Conservation (phyloP, 1,140 invertebrate species). For the Odontomachus brunneus region DNA sequence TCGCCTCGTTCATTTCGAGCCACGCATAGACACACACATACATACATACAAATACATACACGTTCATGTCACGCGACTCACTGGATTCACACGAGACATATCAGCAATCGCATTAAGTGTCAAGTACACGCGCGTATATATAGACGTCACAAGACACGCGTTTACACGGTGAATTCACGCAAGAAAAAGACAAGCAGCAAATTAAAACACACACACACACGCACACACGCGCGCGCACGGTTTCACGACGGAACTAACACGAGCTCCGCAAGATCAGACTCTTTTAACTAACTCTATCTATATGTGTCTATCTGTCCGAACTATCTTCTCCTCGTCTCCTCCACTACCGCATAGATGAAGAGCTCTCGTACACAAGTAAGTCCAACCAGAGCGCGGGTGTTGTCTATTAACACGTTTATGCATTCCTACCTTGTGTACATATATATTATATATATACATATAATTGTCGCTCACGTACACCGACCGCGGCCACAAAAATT, state of each 20-base stretch:
- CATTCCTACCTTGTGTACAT: conserved; percentile 45
- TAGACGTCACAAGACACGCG: conserved; percentile 17
- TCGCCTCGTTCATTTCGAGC: conserved; percentile 46
- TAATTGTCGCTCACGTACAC: conserved; percentile 27
- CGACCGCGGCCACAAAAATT: conserved; percentile 36
- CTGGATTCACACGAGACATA: not conserved
- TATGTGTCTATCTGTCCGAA: conserved; percentile 84
- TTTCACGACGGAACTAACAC: conserved; percentile 40
- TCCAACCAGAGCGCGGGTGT: conserved; percentile 70
- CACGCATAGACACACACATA: conserved; percentile 26
- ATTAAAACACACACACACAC: conserved; percentile 20
- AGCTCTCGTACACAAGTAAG: conserved; percentile 85
- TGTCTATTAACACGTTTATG: conserved; percentile 59
- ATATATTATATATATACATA: conserved; percentile 47
- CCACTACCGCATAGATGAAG: conserved; percentile 84
- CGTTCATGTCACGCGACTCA: not conserved
- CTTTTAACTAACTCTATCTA: conserved; percentile 82
- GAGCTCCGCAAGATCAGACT: conserved; percentile 52
- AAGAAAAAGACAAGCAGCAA: too few species aligned
- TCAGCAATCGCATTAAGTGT: conserved; percentile 35
- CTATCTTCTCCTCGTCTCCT: conserved; percentile 81
- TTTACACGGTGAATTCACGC: not conserved
- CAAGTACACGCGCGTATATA: conserved; percentile 20
- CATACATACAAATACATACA: conserved; percentile 30
- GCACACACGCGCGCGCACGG: conserved; percentile 51